Conservation (phyloP, 23 tunicate species). For the Ascidia mentula region DNA sequence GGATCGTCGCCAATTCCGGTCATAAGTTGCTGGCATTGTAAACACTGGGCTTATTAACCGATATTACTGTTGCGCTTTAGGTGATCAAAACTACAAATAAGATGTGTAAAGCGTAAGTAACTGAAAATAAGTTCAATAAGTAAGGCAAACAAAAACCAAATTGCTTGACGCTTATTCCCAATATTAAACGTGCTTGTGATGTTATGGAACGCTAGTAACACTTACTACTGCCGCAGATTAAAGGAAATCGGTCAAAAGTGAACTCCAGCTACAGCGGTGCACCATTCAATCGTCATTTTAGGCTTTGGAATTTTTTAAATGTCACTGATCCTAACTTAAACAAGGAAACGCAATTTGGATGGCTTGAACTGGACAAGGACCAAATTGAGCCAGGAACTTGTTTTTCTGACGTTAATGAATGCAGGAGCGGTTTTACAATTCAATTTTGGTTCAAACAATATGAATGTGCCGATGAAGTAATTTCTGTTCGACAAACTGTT, state of each 20-base stretch:
- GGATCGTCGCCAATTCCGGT: too few relatives aligned
- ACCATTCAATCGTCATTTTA: background rate
- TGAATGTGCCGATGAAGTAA: background rate
- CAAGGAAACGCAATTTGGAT: background rate
- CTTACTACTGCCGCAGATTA: background rate
- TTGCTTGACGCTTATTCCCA: too few relatives aligned
- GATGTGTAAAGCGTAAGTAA: too few relatives aligned
- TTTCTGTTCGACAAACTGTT: background rate
- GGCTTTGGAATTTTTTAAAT: background rate
- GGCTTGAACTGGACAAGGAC: background rate
- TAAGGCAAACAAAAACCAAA: too few relatives aligned
- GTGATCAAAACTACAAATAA: too few relatives aligned
- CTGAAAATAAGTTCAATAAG: too few relatives aligned
- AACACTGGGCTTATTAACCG: too few relatives aligned
- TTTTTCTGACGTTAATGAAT: background rate
- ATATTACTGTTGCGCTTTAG: too few relatives aligned
- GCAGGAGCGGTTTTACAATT: background rate
- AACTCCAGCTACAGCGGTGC: background rate
- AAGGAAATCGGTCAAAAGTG: background rate
- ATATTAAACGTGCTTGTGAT: too few relatives aligned
- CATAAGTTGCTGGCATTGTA: too few relatives aligned
- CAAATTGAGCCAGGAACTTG: background rate
- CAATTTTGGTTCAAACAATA: background rate
- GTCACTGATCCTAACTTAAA: background rate
- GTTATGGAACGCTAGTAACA: too few relatives aligned